A percentile compares a stretch with the other conserved stretches of the same genome.
Evolutionary conservation across 2,888 invertebrate genomes (phyloP).

Genomic region (Flexamia atlantica): DNA sequence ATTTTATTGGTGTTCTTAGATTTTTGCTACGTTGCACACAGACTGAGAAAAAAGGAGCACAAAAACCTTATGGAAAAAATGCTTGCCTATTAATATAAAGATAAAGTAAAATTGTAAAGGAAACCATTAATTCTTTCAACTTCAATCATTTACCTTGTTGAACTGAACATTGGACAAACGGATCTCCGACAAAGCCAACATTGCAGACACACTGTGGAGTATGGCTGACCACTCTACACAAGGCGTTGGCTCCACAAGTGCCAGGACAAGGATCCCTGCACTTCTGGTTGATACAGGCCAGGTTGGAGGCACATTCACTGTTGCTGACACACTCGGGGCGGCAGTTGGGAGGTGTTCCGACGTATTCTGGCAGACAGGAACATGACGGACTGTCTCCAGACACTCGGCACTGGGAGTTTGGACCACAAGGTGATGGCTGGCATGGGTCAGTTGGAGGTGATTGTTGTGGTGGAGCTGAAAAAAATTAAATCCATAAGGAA

Average conservation of each 20-base stretch:
- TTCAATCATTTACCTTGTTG: constrained; percentile 71
- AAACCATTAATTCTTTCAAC: too few relatives aligned
- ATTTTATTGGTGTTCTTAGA: too few relatives aligned
- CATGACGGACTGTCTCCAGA: constrained; percentile 82
- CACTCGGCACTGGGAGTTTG: constrained; percentile 81
- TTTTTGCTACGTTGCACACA: too few relatives aligned
- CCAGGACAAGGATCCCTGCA: constrained; percentile 85
- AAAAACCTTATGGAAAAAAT: too few relatives aligned
- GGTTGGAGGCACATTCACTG: constrained; percentile 82
- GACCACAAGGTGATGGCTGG: constrained; percentile 82
- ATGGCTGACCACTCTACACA: constrained; percentile 87
- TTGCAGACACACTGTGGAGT: constrained; percentile 83
- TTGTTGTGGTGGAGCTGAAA: constrained; percentile 59
- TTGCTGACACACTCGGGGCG: constrained; percentile 86
- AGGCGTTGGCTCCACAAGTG: constrained; percentile 82
- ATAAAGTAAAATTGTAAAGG: too few relatives aligned
- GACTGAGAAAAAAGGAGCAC: too few relatives aligned
- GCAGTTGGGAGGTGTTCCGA: constrained; percentile 84
- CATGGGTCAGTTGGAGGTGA: constrained; percentile 76
- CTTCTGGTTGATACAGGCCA: constrained; percentile 85
- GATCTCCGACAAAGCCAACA: constrained; percentile 81
- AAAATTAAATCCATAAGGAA: too few relatives aligned
- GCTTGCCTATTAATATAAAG: too few relatives aligned
- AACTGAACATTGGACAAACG: constrained; percentile 79
- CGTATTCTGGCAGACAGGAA: constrained; percentile 82